Base-by-base conservation (phyloP, 2,113 vertebrate species). In the Cochlearius cochlearius region DNA sequence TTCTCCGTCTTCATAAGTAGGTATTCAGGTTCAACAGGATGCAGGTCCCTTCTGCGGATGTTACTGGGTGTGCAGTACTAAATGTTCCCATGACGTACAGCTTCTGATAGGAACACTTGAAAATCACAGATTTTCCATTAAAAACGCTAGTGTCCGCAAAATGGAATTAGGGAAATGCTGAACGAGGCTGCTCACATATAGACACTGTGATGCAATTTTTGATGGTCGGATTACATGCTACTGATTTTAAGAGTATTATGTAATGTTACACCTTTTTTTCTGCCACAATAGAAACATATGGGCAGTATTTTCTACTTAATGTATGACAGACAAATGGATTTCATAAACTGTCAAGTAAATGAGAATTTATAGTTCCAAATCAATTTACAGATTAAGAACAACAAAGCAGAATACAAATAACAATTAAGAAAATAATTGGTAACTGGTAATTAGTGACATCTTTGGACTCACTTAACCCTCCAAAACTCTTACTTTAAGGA, bases 171-270 rank as follows among this genome's bases (percentile, higher is more conserved):
- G 49, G 27, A 59, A 83, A 41, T 7, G 11, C 63, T 26, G 19
- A 34, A 67, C 2, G 25, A 43, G 34, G 64, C 25, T 64, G 71
- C n/a, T 20, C 73, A 68, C 12, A 10, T 9, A 55, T 5, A n/a
- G 0, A 26, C 17, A 34, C 2, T 0, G 2, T 2, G 0, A 86
- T 5, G n/a, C 0, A 3, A 23, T 23, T 82, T 59, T 13, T 45
- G 58, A 29, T 1, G 12, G 56, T 0, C 53, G 25, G 11, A 77
- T 15, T n/a, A 30, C 2, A 5, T 5, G 58, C 22, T 76, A 14
- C 36, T 15, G 18, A 38, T 64, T 80, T 74, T 12, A 85, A 52
- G 45, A 88, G 53, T 7, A 43, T 21, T 38, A 12, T 21, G 59
- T 30, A 38, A 39, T 1, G 6, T 36, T 38, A 32, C 8, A 80